A percentile compares a stretch with the other conserved stretches of the same genome.
phyloP scores from a whole-genome alignment of 2,888 invertebrate species.

The Agonopterix subpropinquella region DNA sequence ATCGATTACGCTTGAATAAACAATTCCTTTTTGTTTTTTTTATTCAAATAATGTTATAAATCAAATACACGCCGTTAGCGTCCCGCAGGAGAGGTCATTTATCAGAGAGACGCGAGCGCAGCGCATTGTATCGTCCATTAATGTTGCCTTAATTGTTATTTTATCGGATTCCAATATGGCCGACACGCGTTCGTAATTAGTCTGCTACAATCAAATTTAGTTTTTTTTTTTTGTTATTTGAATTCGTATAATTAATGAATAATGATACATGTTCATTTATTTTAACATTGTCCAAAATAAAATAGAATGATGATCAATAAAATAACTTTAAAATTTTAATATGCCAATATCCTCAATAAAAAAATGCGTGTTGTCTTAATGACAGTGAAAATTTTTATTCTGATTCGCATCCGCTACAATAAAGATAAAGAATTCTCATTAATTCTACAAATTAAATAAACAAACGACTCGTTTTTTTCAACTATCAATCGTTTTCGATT shows the following conservation, averaged over 20 bases:
- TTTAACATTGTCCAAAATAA: background rate
- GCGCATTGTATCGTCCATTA: slow-evolving; percentile 59
- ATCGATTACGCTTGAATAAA: slow-evolving; percentile 69
- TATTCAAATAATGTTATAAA: slow-evolving; percentile 69
- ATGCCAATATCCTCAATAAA: slow-evolving; percentile 15
- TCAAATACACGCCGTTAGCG: slow-evolving; percentile 65
- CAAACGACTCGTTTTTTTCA: slow-evolving; percentile 21
- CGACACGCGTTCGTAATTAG: slow-evolving; percentile 57
- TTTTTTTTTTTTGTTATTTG: slow-evolving; percentile 15
- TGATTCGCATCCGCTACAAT: slow-evolving; percentile 23
- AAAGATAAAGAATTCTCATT: slow-evolving; percentile 37
- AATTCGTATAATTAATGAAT: slow-evolving; percentile 1
- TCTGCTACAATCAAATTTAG: slow-evolving; percentile 26
- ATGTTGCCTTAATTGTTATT: slow-evolving; percentile 70
- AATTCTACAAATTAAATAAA: slow-evolving; percentile 28
- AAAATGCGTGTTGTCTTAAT: slow-evolving; percentile 21
- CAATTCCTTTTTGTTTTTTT: slow-evolving; percentile 51
- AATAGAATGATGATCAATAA: slow-evolving; percentile 1
- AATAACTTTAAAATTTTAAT: background rate
- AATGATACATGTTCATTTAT: background rate
- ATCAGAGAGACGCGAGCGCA: slow-evolving; percentile 57
- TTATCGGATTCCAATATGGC: slow-evolving; percentile 68
- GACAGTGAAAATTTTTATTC: slow-evolving; percentile 20
- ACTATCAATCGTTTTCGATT: slow-evolving; percentile 19
- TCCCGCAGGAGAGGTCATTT: slow-evolving; percentile 59